phyloP scores from a whole-genome alignment of 2,888 invertebrate genomes.

The Hemaris fuciformis region DNA sequence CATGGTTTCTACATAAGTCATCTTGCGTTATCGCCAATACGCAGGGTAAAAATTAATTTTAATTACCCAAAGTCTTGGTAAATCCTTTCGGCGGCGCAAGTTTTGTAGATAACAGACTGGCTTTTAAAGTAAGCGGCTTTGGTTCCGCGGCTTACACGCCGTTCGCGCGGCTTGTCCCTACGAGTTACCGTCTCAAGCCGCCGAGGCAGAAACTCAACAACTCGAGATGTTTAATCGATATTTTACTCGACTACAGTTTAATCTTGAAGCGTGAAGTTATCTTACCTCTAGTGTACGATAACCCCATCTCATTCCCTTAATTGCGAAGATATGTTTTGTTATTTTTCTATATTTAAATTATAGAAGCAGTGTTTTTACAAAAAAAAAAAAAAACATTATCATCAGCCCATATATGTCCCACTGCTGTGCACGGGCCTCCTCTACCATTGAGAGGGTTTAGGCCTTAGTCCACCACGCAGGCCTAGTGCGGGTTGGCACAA shows the following conservation, averaged over 20 bases:
- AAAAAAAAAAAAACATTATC: no score
- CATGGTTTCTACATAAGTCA: neutral
- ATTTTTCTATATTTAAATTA: no score
- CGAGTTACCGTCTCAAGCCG: neutral
- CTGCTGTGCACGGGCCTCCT: no score
- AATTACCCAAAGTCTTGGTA: slow-evolving; percentile 29
- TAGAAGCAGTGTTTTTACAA: no score
- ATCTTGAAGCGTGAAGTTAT: neutral
- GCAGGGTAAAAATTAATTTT: slow-evolving; percentile 37
- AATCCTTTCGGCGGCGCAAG: slow-evolving; percentile 15
- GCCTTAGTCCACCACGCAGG: no score
- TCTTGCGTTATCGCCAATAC: neutral
- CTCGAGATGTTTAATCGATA: slow-evolving; percentile 1
- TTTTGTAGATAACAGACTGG: slow-evolving; percentile 40
- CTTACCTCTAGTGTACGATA: neutral
- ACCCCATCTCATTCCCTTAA: neutral
- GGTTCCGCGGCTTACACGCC: slow-evolving; percentile 20
- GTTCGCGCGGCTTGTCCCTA: neutral
- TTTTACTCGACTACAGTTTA: neutral
- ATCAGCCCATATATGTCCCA: no score
- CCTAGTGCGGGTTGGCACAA: no score
- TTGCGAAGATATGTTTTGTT: neutral
- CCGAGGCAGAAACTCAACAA: neutral
- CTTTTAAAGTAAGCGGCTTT: slow-evolving; percentile 73
- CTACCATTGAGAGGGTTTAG: no score